Conservation (phyloP, 2,888 invertebrate species). For the Chaetoderma sp. region DNA sequence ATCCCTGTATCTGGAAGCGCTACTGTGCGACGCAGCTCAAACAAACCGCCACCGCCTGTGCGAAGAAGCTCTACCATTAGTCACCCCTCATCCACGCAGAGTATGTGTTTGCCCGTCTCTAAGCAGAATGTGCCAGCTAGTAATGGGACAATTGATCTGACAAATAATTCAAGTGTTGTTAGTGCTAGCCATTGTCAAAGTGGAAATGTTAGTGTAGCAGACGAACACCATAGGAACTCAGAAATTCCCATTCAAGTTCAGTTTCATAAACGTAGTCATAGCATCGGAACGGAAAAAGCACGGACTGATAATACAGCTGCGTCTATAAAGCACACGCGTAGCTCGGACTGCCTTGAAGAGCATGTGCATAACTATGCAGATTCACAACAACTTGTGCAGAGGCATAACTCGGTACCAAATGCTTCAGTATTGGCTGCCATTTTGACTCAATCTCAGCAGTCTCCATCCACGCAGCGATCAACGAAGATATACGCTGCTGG, state of each 20-base stretch:
- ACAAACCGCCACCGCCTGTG: conserved; percentile 64
- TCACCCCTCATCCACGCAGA: conserved; percentile 45
- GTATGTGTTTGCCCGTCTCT: conserved; percentile 42
- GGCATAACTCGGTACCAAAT: conserved; percentile 1
- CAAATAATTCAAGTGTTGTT: not conserved
- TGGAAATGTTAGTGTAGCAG: too few relatives aligned
- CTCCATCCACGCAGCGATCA: conserved; percentile 8
- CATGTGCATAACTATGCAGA: not conserved
- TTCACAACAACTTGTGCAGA: not conserved
- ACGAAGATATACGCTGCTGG: not conserved
- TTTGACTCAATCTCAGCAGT: conserved; percentile 13
- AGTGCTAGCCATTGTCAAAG: too few relatives aligned
- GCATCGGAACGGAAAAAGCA: not conserved
- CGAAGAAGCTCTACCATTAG: conserved; percentile 60
- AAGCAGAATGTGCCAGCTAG: conserved; percentile 38
- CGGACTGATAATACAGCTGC: not conserved
- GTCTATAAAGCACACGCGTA: not conserved
- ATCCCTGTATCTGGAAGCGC: conserved; percentile 50
- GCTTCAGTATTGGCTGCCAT: conserved; percentile 14
- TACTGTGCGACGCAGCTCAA: conserved; percentile 41
- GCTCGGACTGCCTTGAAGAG: conserved; percentile 1
- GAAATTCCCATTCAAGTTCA: too few relatives aligned
- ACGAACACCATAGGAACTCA: too few relatives aligned
- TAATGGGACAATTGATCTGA: not conserved
- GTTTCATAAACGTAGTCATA: conserved; percentile 39